Percentiles rank a stretch among this genome's conserved stretches.
Conservation (phyloP, 2,113 vertebrate genomes). For the Phyllostomus discolor region DNA sequence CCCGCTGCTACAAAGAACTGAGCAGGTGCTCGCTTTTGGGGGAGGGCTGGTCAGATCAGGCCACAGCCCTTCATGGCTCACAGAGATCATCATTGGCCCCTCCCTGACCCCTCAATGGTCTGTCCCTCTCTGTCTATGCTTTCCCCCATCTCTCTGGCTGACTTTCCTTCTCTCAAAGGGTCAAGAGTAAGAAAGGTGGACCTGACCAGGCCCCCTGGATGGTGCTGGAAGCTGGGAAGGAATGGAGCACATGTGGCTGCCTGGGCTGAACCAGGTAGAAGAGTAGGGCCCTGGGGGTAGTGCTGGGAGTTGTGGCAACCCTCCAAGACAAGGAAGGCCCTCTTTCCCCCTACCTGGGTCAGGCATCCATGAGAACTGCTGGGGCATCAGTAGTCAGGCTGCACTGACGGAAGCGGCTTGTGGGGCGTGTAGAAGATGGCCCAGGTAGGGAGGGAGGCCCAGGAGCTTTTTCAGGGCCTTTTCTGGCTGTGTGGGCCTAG, state of each 20-base stretch:
- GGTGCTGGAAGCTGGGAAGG: background rate
- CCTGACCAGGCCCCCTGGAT: background rate
- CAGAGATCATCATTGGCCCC: background rate
- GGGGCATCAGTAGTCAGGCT: background rate
- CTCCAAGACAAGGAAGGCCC: background rate
- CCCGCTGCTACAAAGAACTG: background rate
- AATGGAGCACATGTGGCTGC: background rate
- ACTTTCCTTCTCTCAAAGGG: background rate
- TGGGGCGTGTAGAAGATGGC: background rate
- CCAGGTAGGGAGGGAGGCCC: background rate
- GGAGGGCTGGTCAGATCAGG: background rate
- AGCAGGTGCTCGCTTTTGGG: background rate
- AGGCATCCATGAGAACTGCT: background rate
- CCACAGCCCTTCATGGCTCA: background rate
- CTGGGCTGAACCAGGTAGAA: background rate
- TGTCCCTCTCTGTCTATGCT: background rate
- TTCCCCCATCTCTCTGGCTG: background rate
- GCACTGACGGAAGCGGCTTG: background rate
- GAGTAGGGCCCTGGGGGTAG: background rate
- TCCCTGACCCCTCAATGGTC: background rate
- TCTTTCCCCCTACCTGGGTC: background rate
- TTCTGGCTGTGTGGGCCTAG: background rate
- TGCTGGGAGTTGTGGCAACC: background rate
- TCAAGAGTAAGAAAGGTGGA: background rate
- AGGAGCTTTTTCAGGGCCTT: background rate